These are phyloP conservation scores for Bilobella aurantiaca DNA, from an alignment of 1,140 invertebrate genomes.

Conservation along the genomic window DNA sequence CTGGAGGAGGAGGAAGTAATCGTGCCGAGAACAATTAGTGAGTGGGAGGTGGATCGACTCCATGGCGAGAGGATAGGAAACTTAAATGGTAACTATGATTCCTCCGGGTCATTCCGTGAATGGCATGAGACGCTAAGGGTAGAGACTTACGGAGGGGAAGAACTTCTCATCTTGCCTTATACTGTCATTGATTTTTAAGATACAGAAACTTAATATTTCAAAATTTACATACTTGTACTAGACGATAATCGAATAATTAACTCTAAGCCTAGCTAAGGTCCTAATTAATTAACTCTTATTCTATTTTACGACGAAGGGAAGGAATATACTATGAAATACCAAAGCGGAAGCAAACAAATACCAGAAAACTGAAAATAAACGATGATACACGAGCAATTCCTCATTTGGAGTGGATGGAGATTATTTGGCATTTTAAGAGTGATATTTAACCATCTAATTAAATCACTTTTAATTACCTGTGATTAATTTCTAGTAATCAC, in stretches of 20 bases:
- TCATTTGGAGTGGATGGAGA: no score
- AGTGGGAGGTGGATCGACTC: constrained; percentile 40
- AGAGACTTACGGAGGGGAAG: constrained; percentile 57
- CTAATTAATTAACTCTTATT: no score
- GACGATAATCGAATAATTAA: background rate
- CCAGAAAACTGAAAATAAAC: no score
- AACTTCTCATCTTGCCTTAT: constrained; percentile 79
- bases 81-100: constrained; percentile 54
- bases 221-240: background rate
- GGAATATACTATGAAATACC: no score
- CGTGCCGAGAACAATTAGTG: background rate
- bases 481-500: no score
- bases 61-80: constrained; percentile 43
- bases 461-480: no score
- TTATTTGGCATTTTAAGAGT: no score
- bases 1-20: background rate
- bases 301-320: no score
- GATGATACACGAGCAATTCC: no score
- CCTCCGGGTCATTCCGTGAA: constrained; percentile 55
- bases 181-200: constrained; percentile 66
- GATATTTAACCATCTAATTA: no score
- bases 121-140: constrained; percentile 61
- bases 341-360: no score
- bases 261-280: no score
- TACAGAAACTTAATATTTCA: background rate